Base-by-base conservation (phyloP, 1,140 invertebrate genomes). In the Tetragonula clypearis region DNA sequence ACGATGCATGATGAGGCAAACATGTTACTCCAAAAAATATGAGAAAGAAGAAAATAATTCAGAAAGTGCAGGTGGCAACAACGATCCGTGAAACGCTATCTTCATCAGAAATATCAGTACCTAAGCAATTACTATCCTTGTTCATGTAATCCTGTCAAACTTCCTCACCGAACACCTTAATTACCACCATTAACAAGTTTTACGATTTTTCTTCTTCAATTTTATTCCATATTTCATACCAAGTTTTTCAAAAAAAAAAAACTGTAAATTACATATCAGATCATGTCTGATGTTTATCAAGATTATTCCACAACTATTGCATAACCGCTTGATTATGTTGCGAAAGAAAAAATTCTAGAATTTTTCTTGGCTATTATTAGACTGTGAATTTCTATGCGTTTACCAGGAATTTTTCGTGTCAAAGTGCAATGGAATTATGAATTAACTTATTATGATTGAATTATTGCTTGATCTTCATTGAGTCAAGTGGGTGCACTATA, bases 11-110 rank as follows among this genome's bases (percentile, higher is more conserved):
- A 74, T 30, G 56, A 80, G n/a, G 14, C 53, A 55, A 69, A 12
- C 49, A 23, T 71, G 49, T 26, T 65, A 65, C 12, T 65, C 19
- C 26, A 53, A 66, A 78, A 78, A 68, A 66, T 79, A n/a, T 19
- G 65, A 14, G 53, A 79, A 53, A 30, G 15, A 35, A 26, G 14
- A 17, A 58, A 60, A 30, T 17, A 53, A n/a, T 53, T 41, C 5
- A 23, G 26, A 72, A 72, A 8, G 23, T 53, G 12, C 3, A 71
- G 60, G 30, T 62, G 30, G 68, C 69, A 71, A 71, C 69, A 23
- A 71, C 21, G 49, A n/a, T 6, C 23, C 49, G 49, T 23, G 74
- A 76, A 56, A 30, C 30, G 41, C 21, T 76, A 76, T 60, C 55
- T 56, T 35, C 56, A 41, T 41, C 26, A 60, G 30, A 76, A 9